Evolutionary conservation across 1,140 invertebrate species (phyloP).

Genomic region (Nasonia giraulti): DNA sequence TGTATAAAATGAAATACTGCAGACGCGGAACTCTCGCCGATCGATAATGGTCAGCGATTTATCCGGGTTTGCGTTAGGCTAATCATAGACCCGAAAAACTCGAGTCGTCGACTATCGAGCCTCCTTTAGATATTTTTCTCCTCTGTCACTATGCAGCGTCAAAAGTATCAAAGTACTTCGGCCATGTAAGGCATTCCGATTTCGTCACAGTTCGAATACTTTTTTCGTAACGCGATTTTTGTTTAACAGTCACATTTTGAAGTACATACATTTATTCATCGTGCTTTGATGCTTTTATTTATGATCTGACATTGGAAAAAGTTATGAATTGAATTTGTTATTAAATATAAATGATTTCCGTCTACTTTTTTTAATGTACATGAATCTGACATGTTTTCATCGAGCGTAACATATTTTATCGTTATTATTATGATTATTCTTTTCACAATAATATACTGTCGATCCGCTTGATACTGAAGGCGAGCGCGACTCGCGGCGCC

Average conservation of each 20-base stretch:
- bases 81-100: conserved; percentile 3
- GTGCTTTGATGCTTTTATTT: conserved; percentile 39
- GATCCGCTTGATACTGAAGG: conserved; percentile 53
- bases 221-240: conserved; percentile 5
- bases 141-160: background rate
- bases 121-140: conserved; percentile 14
- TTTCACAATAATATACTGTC: conserved; percentile 45
- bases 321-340: background rate
- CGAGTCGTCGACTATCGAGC: conserved; percentile 6
- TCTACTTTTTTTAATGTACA: no score
- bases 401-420: conserved; percentile 10
- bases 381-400: background rate
- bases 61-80: conserved; percentile 26
- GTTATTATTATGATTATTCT: conserved; percentile 37
- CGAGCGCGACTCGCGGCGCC: conserved; percentile 57
- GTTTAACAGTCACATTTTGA: background rate
- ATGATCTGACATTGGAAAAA: background rate
- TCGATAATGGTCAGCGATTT: background rate
- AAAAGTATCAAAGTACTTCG: conserved; percentile 47
- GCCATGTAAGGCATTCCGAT: conserved; percentile 18
- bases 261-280: background rate
- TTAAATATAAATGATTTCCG: no score
- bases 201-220: background rate
- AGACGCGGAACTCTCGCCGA: conserved; percentile 12
- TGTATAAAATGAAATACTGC: conserved; percentile 36